Base-by-base conservation (phyloP, 1,140 invertebrate species). In the Aphelinus certus region DNA sequence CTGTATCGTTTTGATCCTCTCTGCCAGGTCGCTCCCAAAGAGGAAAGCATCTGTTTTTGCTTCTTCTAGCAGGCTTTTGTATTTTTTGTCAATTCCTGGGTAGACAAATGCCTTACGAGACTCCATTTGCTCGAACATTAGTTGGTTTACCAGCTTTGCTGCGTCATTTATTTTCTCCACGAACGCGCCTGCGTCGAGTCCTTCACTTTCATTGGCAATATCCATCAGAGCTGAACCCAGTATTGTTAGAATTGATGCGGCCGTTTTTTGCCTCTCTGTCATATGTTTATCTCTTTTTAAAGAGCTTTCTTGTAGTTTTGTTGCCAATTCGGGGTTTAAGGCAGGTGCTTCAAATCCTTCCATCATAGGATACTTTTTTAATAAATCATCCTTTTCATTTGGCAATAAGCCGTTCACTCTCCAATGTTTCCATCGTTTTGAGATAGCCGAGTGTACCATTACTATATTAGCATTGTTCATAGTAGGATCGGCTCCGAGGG, bases 1-100 rank as follows among this genome's bases (percentile, higher is more conserved):
- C 46, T 75, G 75, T 2, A 72, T 3, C 57, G 79, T 71, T 62
- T 80, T 81, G 4, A 81, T 60, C n/a, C 71, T 78, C 6, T 78
- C 62, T 4, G 63, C 60, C 45, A 81, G 53, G 53, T 77, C 63
- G 10, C 68, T 71, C 49, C 76, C 79, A 55, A 78, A 81, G 9
- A 81, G 63, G 9, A 76, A 76, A 46, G 49, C 47, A 47, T 81
- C 79, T 7, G 71, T 10, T 64, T 75, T 75, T 2, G 67, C 69
- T 43, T 76, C 65, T 10, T 74, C 49, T 9, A 81, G 10, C 7
- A 73, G 4, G 3, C 56, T 45, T 62, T 73, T 78, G 1, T 71
- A 61, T 26, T 73, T 3, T 66, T 77, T 78, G 5, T 51, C 68
- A 9, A 79, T 48, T 1, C 72, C 78, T 53, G 80, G 78, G 2